Evolutionary conservation across 2,113 vertebrate genomes (phyloP), one percentile per base, ranked within the genome.

Genomic region (Hippopotamus amphibius): DNA sequence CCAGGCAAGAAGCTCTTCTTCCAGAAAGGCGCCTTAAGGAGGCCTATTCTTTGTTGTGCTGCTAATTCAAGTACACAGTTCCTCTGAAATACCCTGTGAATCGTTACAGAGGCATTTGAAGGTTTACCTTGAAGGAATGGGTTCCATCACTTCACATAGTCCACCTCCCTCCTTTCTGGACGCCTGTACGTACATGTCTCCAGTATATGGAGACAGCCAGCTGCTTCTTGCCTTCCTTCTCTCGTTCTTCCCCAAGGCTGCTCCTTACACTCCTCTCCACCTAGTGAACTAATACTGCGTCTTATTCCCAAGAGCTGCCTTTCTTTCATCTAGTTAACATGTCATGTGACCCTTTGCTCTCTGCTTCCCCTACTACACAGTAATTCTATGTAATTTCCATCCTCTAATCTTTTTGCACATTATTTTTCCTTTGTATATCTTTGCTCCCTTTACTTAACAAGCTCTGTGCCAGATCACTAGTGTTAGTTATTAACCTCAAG

Each of bases 111-210:
- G 3, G 16, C 10, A 21, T 66, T 5, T 50, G 68, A 89, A 87
- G 50, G 41, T 50, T 79, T 48, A 65, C 33, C 16, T n/a, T 50
- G 41, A 46, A 46, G 43, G 6, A 72, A 28, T 5, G 26, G 10
- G 59, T 33, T 83, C 55, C n/a, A 0, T 33, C 16, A 30, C 2
- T 55, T 65, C 30, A 28, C 26, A 5, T 0, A 2, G 10, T 8
- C 26, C 7, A 43, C 6, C 22, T 63, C 24, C 24, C 13, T 28
- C 6, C 72, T 69, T 66, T 77, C 48, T 24, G n/a, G 19, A 83
- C 17, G 43, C 48, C 14, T n/a, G 12, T 46, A 10, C 3, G 0
- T 6, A 14, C 7, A 1, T 1, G 10, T 37, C 41, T 57, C 43
- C 4, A 8, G 21, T 12, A 6, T 6, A 1, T 7, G 8, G 17